Base-by-base conservation (phyloP, 2,797 vertebrate species). In the Siniperca undulata region DNA sequence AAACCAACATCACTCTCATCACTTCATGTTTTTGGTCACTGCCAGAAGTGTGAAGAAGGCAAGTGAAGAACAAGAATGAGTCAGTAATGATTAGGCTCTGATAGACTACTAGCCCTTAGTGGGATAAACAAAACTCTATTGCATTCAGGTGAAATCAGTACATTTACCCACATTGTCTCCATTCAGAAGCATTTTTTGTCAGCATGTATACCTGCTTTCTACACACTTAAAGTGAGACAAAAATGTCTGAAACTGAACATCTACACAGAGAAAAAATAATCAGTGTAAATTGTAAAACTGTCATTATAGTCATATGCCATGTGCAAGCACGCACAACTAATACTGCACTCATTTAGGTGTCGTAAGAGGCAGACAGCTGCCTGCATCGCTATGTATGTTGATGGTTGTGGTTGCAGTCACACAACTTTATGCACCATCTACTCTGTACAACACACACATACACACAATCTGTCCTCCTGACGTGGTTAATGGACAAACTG, bases 401-500 rank as follows among this genome's bases (percentile, higher is more conserved):
- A 82, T 48, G 66, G 52, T 46, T 70, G 61, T 68, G 68, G 78
- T 40, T 74, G 22, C 70, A 72, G 65, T 79, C 82, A 40, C 74
- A 81, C 62, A 82, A 77, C 55, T 66, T 76, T 42, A 80, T 40
- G 59, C 81, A 81, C 69, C 60, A 66, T 69, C 60, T 66, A 61
- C 74, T 62, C 40, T 48, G 24, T 48, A 38, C 71, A 66, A 58
- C 70, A 44, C 72, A 70, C 70, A 56, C 76, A 24, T 71, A 22
- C 76, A 36, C 61, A 59, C 80, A 48, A 79, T 73, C 82, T 84
- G 82, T 87, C 82, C 83, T 77, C 82, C 79, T 73, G 78, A 88
- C 56, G 72, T 81, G 78, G 88, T 84, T 94, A 88, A 86, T 82
- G 78, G 87, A 91, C 89, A 89, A 78, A 78, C 86, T 83, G 91